A percentile compares a stretch with the other conserved stretches of the same genome.
phyloP scores from a whole-genome alignment of 1,140 invertebrate genomes.

The Cardiocondyla obscurior region DNA sequence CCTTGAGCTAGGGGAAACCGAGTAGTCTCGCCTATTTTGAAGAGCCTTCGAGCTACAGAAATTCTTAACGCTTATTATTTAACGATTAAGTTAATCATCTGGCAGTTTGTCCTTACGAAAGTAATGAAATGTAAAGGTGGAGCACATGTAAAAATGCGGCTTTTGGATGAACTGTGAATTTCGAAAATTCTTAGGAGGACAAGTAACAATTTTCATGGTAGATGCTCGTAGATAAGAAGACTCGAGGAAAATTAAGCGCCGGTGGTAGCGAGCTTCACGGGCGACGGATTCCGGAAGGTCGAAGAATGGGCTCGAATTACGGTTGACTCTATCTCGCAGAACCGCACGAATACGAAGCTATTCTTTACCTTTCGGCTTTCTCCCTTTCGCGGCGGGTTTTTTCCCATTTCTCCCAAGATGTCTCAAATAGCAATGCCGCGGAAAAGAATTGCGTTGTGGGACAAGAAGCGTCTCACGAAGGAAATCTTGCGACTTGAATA shows the following conservation, averaged over 20 bases:
- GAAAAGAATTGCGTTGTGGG: slow-evolving; percentile 34
- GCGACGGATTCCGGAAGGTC: slow-evolving; percentile 34
- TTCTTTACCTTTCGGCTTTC: slow-evolving; percentile 36
- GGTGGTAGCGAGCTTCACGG: not conserved
- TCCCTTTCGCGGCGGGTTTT: not conserved
- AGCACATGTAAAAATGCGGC: not conserved
- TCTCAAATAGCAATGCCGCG: not conserved
- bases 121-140: not conserved
- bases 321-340: slow-evolving; percentile 34
- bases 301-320: slow-evolving; percentile 60
- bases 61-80: not conserved
- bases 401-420: not conserved
- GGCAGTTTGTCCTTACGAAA: not conserved
- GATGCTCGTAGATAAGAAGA: slow-evolving; percentile 14
- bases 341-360: slow-evolving; percentile 11
- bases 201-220: slow-evolving; percentile 22
- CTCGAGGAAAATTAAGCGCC: slow-evolving; percentile 37
- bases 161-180: not conserved
- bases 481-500: slow-evolving; percentile 21
- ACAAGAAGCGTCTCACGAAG: not conserved
- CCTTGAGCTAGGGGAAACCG: slow-evolving; percentile 3
- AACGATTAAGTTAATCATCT: not conserved
- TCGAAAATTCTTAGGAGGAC: not conserved
- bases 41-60: too few relatives aligned
- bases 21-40: not conserved